Evolutionary conservation across 1,140 invertebrate genomes (phyloP).

Genomic region (Rhagoletis zephyria): DNA sequence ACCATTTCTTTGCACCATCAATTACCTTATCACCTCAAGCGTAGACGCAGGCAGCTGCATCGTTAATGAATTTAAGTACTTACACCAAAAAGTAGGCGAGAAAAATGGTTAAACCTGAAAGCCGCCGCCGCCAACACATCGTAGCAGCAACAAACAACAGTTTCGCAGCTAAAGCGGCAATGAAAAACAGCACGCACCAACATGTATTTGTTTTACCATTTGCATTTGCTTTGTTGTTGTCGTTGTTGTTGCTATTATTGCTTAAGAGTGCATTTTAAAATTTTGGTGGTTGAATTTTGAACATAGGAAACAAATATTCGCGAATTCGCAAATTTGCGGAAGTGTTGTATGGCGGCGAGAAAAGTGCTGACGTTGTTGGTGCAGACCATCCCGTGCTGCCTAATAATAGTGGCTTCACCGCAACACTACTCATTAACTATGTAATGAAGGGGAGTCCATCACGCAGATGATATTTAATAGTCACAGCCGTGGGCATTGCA

Average conservation of each 20-base stretch:
- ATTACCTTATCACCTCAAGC: conserved; percentile 38
- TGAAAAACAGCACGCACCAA: not conserved
- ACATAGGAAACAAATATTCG: not conserved
- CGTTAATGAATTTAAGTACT: conserved; percentile 17
- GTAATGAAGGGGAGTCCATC: too few relatives aligned
- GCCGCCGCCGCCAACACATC: not conserved
- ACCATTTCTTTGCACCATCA: conserved; percentile 34
- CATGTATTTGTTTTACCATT: not conserved
- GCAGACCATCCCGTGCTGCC: not conserved
- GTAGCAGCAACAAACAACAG: not conserved
- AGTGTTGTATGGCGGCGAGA: not conserved
- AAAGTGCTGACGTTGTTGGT: not conserved
- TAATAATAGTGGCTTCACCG: not conserved
- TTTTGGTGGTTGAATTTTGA: not conserved
- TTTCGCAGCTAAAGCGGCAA: not conserved
- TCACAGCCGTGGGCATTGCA: not conserved
- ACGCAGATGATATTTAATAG: not conserved
- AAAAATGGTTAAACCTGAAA: conserved; percentile 2
- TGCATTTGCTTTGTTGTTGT: not conserved
- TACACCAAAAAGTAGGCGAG: not conserved
- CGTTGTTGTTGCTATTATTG: not conserved
- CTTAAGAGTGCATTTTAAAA: not conserved
- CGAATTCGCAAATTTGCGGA: conserved; percentile 22
- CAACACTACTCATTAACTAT: not conserved
- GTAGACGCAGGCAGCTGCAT: conserved; percentile 19